Percentiles rank a stretch among this genome's conserved stretches.
Conservation (phyloP, 2,797 vertebrate genomes). For the Xenopus petersii region DNA sequence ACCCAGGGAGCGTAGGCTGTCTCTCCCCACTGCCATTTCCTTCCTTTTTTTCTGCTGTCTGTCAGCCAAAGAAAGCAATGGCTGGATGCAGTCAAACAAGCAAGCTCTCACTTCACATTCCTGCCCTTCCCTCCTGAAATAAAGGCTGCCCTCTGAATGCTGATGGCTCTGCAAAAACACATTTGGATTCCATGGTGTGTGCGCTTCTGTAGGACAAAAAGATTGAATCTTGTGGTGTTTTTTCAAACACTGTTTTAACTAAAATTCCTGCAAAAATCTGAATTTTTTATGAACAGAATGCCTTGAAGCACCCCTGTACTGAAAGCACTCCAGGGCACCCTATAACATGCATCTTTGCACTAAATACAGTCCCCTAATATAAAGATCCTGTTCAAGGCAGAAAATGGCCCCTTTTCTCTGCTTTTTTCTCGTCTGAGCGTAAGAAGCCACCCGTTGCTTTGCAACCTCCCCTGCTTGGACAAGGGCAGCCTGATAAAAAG, state of each 20-base stretch:
- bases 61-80: constrained; percentile 2
- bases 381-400: not conserved
- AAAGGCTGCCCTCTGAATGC: not conserved
- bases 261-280: no score
- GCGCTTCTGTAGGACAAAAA: no score
- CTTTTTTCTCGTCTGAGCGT: not conserved
- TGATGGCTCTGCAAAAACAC: no score
- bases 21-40: no score
- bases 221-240: no score
- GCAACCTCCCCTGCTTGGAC: not conserved
- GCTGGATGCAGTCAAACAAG: constrained; percentile 22
- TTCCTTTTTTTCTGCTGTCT: constrained; percentile 9
- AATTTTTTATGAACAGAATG: no score
- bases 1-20: constrained; percentile 33
- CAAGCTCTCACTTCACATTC: constrained; percentile 1
- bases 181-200: no score
- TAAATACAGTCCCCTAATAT: not conserved
- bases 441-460: not conserved
- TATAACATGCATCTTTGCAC: not conserved
- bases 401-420: not conserved
- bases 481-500: no score
- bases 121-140: constrained; percentile 1
- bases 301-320: no score
- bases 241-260: no score
- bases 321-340: no score